Conservation (phyloP, 1,140 invertebrate species). For the Chionoecetes opilio region DNA sequence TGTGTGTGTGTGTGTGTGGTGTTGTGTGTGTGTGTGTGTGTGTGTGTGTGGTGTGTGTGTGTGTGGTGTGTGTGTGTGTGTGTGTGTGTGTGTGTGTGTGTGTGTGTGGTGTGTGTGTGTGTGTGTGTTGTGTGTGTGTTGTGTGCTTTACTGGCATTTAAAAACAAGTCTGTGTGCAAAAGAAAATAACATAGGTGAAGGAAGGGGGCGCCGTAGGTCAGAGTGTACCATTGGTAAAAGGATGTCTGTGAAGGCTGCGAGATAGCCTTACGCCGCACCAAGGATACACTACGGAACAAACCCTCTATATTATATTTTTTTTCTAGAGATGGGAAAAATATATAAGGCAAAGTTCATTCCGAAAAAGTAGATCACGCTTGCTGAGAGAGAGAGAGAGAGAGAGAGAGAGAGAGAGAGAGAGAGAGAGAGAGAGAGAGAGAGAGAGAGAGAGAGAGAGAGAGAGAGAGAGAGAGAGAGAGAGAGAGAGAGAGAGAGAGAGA, state of each 20-base stretch:
- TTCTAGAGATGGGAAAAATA: not conserved
- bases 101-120: slow-evolving; percentile 14
- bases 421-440: not conserved
- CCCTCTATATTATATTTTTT: slow-evolving; percentile 6
- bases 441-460: not conserved
- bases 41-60: not conserved
- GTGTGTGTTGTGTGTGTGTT: not conserved
- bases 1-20: too few relatives aligned
- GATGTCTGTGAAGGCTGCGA: not conserved
- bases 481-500: too few relatives aligned
- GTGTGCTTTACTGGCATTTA: not conserved
- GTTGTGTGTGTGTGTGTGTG: too few relatives aligned
- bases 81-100: slow-evolving; percentile 27
- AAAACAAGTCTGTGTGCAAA: not conserved
- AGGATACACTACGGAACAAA: slow-evolving; percentile 16
- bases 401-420: not conserved
- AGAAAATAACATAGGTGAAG: not conserved
- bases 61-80: slow-evolving; percentile 13
- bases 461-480: not conserved
- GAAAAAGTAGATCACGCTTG: too few relatives aligned
- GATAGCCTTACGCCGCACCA: not conserved
- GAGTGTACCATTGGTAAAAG: not conserved
- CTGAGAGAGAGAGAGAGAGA: not conserved
- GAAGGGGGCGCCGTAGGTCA: not conserved
- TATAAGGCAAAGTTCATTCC: too few relatives aligned